Base-by-base conservation (phyloP, 2,888 invertebrate genomes). In the Argynnis bischoffii region DNA sequence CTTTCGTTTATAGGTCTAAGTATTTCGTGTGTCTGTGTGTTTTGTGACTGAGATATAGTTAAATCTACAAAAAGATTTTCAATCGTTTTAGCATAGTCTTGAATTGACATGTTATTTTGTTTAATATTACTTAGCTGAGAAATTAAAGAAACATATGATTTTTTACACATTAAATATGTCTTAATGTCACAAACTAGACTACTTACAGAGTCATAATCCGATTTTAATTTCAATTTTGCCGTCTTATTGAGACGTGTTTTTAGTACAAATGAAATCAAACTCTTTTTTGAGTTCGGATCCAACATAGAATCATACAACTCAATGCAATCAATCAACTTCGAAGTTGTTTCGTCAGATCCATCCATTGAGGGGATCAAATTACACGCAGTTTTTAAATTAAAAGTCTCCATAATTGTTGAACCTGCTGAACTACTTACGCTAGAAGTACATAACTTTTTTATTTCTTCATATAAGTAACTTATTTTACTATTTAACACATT, bases 1-100 rank as follows among this genome's bases (percentile, higher is more conserved):
- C 61, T 67, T 60, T 72, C 73, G 61, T 74, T 67, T 67, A 67
- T 41, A 13, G 63, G 67, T 26, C 53, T 47, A 14, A 67, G 50
- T 31, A 67, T 26, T 26, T 56, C 55, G 15, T 47, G 31, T 6
- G 31, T 2, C 31, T 31, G 31, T 6, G 31, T 31, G 31, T 6
- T 31, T 31, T 31, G 31, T 31, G 31, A 31, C 31, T 6, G 31
- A 31, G 31, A 31, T 31, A 31, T 31, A 31, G 31, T 31, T 31
- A 31, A 31, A 31, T 31, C 31, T 31, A 31, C 31, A 31, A 31
- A 31, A 6, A 31, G 31, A 31, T 31, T 31, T 31, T 31, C 31
- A 31, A 31, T 31, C 3, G 6, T 31, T 31, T 31, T 31, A 31
- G 31, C 31, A 31, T 31, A 31, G 3, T 31, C 31, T 31, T 31